Base-by-base conservation (phyloP, 2,888 invertebrate species). In the Orthosia gracilis region DNA sequence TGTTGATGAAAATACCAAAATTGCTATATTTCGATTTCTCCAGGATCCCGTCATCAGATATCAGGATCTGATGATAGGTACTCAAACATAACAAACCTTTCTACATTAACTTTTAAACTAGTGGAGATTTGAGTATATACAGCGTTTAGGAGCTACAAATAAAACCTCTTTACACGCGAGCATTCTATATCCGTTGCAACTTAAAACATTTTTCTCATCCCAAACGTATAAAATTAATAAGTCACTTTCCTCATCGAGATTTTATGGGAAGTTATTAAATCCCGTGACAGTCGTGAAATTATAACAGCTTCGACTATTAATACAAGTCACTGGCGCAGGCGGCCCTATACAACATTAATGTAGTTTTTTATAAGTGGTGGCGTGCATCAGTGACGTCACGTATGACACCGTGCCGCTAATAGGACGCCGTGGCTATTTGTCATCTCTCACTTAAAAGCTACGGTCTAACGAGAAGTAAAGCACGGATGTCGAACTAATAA, bases 361-460 rank as follows among this genome's bases (percentile, higher is more conserved):
- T 15, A 50, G 52, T 55, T 17, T 63, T 71, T 52, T 31, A 72
- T 13, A 54, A 68, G 47, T 26, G 17, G 59, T 47, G 47, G 23
- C 59, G 26, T 50, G 58, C 17, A 52, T 11, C 62, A n/a, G 45
- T 49, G 50, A 50, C 63, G 31, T 58, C 49, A 23, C 21, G 12
- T 0, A 15, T 11, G 47, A 31, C 26, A 40, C 31, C 47, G 47
- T 18, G 47, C 40, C 17, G 11, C 63, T 79, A 79, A 79, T 79
- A 69, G 62, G 76, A 21, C 26, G 68, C 21, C 15, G 18, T 50
- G 47, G 76, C 76, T 64, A 75, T 68, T 65, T 57, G 76, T 81
- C 70, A 81, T 40, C 70, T 55, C 57, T 62, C 72, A 66, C 69
- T 55, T 66, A 55, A 54, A 69, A 64, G 52, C 63, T 62, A 64